Evolutionary conservation across 2,888 invertebrate genomes (phyloP), one percentile per base, ranked within the genome.

Genomic region (Blera fallax): DNA sequence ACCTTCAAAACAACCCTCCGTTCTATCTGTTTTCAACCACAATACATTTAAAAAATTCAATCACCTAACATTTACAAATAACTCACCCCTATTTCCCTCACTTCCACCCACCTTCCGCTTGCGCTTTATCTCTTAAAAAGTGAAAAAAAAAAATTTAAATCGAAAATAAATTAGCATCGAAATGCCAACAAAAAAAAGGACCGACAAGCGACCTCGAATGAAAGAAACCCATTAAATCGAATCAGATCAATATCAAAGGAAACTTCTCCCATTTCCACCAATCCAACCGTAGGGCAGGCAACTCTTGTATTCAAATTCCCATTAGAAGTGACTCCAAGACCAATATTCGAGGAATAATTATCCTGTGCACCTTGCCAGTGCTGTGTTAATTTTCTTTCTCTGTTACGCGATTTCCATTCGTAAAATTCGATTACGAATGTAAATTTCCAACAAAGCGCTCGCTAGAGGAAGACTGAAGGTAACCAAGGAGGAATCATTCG

Each of bases 161-260:
- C n/a, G 24, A 69, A 83, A 79, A 84, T 64, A 84, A 79, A 74
- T 79, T 84, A 79, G 40, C 79, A 83, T 73, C 54, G 73, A 54
- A 74, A 73, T 54, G 40, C 40, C 32, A 52, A 14, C 10, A 62
- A 45, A 40, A 62, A 80, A 65, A 60, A 72, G 45, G 60, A 18
- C 40, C 67, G 27, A 21, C 27, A 64, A 52, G 32, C 50, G 54
- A 74, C 45, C 62, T 7, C 58, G 21, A 78, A 32, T 64, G 69
- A 69, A 84, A 79, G 48, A 79, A 52, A 80, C 43, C 84, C 80
- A 80, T 85, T 81, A 67, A 85, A 77, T 85, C 85, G 85, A 85
- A 85, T 85, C 85, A 76, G 85, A 85, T 85, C 85, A 77, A 77
- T 85, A 85, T 81, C 85, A 85, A 85, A 81, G 52, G 29, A 52